A percentile compares a stretch with the other conserved stretches of the same genome.
These are phyloP conservation scores for Pyrrhosoma nymphula DNA, from an alignment of 2,888 invertebrate genomes.

Conservation along the genomic window DNA sequence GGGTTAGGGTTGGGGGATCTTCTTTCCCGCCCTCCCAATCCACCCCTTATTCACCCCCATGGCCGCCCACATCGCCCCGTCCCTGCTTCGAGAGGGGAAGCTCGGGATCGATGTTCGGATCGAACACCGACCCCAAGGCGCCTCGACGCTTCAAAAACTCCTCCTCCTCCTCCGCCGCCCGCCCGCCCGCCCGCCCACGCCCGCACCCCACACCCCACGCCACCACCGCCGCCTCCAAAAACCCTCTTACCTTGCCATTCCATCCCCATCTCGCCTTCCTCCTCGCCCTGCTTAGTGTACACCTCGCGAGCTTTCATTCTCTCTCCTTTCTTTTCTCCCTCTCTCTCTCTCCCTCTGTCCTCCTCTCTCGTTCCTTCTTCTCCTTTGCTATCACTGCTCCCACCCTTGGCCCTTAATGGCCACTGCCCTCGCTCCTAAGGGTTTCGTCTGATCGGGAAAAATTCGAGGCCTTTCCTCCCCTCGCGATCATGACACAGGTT, in stretches of 20 bases:
- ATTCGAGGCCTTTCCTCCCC: not conserved
- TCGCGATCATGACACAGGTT: not conserved
- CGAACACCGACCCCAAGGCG: conserved; percentile 62
- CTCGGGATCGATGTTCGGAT: conserved; percentile 55
- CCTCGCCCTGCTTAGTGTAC: not conserved
- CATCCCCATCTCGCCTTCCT: not conserved
- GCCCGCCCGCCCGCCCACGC: too few relatives aligned
- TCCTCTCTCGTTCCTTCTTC: not conserved
- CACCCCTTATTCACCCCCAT: not conserved
- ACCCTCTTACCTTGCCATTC: not conserved
- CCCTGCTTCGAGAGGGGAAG: not conserved
- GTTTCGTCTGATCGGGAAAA: not conserved
- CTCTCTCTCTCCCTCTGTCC: not conserved
- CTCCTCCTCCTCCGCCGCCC: not conserved
- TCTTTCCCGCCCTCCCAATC: not conserved
- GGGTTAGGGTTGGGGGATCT: not conserved
- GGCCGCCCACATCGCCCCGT: not conserved
- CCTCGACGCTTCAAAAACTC: conserved; percentile 30
- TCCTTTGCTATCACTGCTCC: not conserved
- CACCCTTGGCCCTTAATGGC: too few relatives aligned
- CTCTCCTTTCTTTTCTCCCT: not conserved
- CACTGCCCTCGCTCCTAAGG: not conserved
- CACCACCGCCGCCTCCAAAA: not conserved
- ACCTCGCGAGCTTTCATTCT: not conserved
- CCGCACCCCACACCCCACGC: not conserved